Evolutionary conservation across 64 coral and sea anemone species (phyloP).

Genomic region (Astreopora myriophthalma): DNA sequence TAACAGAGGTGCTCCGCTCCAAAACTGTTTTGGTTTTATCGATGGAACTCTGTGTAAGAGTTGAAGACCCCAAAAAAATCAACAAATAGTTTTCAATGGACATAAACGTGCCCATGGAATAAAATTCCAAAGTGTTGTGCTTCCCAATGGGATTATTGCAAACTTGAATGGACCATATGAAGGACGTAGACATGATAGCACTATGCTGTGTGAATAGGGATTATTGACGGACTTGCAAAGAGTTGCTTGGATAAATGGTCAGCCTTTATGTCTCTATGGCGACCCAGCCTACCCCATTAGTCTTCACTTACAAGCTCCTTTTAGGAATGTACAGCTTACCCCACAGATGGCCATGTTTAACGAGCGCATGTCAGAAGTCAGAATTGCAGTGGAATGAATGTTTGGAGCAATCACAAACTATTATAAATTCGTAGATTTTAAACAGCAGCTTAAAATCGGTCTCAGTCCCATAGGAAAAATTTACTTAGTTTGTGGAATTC

Average conservation of each 20-base stretch:
- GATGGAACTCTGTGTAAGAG: conserved; percentile 26
- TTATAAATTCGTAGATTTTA: conserved; percentile 22
- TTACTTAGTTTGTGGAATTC: conserved; percentile 38
- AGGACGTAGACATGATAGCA: conserved; percentile 41
- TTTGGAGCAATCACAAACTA: background rate
- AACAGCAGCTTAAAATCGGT: conserved; percentile 12
- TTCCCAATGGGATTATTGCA: conserved; percentile 15
- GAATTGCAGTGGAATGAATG: background rate
- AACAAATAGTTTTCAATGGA: conserved; percentile 44
- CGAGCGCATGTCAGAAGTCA: background rate
- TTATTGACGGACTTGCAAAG: conserved; percentile 38
- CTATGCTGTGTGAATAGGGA: background rate
- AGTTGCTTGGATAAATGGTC: background rate
- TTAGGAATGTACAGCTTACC: conserved; percentile 6
- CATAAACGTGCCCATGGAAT: conserved; percentile 31
- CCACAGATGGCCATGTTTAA: background rate
- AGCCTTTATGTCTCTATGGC: conserved; percentile 15
- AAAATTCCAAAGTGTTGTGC: background rate
- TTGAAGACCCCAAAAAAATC: conserved; percentile 2
- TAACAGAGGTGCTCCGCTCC: background rate
- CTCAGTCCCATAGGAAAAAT: conserved; percentile 28
- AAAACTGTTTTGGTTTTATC: conserved; percentile 57
- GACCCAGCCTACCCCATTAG: conserved; percentile 17
- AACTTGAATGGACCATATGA: conserved; percentile 32
- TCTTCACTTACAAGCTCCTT: conserved; percentile 7